Evolutionary conservation across 2,113 vertebrate species (phyloP).

Genomic region (Hypanus sabinus): DNA sequence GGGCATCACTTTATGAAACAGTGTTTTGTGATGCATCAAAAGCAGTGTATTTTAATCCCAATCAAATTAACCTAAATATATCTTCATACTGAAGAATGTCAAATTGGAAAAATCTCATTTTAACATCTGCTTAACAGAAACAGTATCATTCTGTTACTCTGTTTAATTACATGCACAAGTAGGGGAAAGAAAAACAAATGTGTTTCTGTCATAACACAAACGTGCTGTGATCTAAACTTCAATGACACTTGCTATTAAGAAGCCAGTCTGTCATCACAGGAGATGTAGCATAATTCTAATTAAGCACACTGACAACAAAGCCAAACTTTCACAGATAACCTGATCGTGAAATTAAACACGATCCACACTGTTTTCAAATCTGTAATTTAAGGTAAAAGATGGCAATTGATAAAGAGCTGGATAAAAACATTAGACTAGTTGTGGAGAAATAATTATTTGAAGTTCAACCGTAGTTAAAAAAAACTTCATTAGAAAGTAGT

Average conservation of each 20-base stretch:
- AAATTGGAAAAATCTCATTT: slow-evolving; percentile 21
- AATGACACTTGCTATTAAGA: background rate
- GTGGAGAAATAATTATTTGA: background rate
- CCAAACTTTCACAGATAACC: background rate
- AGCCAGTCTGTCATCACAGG: background rate
- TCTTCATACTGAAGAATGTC: background rate
- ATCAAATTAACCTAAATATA: slow-evolving; percentile 14
- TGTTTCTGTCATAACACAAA: slow-evolving; percentile 19
- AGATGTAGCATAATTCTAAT: background rate
- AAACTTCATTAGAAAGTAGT: too few species aligned
- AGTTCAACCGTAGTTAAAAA: background rate
- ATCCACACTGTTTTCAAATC: background rate
- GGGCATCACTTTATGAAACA: background rate
- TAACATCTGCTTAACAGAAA: background rate
- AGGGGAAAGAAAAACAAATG: background rate
- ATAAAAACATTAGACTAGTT: background rate
- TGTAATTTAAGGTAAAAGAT: background rate
- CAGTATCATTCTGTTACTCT: background rate
- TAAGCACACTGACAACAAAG: background rate
- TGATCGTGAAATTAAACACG: background rate
- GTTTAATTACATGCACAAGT: background rate
- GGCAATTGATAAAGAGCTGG: background rate
- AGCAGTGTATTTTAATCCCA: background rate
- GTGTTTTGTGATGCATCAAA: background rate
- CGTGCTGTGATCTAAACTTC: background rate